These are phyloP conservation scores for Lagopus leucura DNA, from an alignment of 2,113 vertebrate species.

Conservation along the genomic window DNA sequence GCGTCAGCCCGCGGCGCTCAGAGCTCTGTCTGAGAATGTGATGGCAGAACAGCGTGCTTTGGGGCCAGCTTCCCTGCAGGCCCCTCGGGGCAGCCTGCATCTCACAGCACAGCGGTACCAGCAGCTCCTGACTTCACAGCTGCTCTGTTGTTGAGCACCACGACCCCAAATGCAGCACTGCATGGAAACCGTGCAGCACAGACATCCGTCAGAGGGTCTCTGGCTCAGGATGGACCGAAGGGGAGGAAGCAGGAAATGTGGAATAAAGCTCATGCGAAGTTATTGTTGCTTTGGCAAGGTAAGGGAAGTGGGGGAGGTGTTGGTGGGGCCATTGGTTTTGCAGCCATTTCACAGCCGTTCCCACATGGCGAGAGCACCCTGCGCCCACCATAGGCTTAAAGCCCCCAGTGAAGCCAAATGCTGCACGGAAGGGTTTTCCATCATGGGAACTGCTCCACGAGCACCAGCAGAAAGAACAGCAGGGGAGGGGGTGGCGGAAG, in stretches of 20 bases:
- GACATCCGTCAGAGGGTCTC: not conserved
- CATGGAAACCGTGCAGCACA: not conserved
- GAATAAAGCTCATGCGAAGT: not conserved
- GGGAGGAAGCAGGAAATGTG: not conserved
- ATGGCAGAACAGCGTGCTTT: not conserved
- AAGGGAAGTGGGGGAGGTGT: not conserved
- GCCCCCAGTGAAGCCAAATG: not conserved
- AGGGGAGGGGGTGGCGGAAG: not conserved
- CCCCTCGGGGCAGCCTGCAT: not conserved
- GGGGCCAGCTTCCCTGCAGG: not conserved
- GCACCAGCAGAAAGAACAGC: not conserved
- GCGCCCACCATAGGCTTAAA: not conserved
- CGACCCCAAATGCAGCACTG: not conserved
- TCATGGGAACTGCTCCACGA: constrained; percentile 38
- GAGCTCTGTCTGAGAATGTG: not conserved
- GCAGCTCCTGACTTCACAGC: not conserved
- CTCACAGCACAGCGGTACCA: not conserved
- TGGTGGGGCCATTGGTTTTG: not conserved
- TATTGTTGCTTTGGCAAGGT: not conserved
- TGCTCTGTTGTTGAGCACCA: not conserved
- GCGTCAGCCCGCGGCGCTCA: not conserved
- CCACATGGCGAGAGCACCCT: not conserved
- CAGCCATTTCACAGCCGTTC: not conserved
- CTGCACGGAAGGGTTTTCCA: not conserved
- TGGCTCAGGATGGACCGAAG: not conserved